Percentiles rank a stretch among this genome's conserved stretches.
These are phyloP conservation scores for Anabacerthia variegaticeps DNA, from an alignment of 2,797 vertebrate genomes.

Conservation along the genomic window DNA sequence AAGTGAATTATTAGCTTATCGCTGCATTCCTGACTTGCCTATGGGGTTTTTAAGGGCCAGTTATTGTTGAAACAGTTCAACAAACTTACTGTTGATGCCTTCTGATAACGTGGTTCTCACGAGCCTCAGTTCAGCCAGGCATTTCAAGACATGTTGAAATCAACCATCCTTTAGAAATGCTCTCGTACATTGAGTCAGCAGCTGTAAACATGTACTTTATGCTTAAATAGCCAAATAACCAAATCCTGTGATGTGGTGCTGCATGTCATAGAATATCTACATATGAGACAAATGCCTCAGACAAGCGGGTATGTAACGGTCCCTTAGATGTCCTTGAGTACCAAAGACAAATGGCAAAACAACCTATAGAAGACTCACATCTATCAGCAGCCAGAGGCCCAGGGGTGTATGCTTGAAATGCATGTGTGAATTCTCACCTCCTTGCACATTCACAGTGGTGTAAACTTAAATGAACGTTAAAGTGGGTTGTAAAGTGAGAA, in stretches of 20 bases:
- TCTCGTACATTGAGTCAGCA: background rate
- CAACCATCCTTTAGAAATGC: background rate
- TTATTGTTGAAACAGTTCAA: background rate
- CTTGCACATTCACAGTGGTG: background rate
- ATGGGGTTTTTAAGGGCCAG: background rate
- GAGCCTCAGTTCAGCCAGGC: background rate
- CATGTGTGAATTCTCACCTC: background rate
- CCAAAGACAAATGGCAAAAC: background rate
- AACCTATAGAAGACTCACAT: accelerated
- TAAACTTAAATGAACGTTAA: background rate
- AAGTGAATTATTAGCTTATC: background rate
- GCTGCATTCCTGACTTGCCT: accelerated
- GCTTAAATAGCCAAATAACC: background rate
- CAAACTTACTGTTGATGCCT: background rate
- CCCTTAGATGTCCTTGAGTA: background rate
- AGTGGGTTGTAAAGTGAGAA: background rate
- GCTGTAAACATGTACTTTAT: background rate
- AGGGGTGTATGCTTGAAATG: background rate
- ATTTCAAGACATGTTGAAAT: background rate
- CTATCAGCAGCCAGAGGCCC: background rate
- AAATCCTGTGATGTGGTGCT: background rate
- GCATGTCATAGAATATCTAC: accelerated
- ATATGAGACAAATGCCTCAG: background rate
- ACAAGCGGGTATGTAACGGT: background rate
- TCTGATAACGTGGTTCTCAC: background rate